Base-by-base conservation (phyloP, 1,140 invertebrate species). In the Andricus grossulariae region DNA sequence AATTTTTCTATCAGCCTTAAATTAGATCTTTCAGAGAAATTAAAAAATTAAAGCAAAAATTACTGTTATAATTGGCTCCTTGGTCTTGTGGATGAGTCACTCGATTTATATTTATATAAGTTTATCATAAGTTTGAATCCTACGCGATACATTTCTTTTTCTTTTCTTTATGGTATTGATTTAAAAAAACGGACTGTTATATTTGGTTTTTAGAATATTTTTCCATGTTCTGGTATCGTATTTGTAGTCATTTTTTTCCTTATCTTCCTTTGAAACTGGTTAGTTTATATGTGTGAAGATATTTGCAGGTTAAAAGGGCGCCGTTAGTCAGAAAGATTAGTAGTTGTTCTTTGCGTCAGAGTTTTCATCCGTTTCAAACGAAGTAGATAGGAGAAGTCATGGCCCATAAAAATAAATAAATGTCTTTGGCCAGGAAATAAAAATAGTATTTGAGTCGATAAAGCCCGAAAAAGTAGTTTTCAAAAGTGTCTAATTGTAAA, bases 301-400 rank as follows among this genome's bases (percentile, higher is more conserved):
- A 39, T 66, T 66, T 15, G 8, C 25, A 39, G 15, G 60, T 66
- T 66, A 1, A 66, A 66, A 39, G 60, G 32, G 25, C 60, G 32
- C 60, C 21, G 60, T 66, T 66, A 39, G 60, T 66, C 45, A 66
- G 32, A 66, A 66, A 39, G 60, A 66, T 66, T 32, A 66, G 25
- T 32, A 66, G 25, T 66, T 8, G 39, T 66, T 32, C 15, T 6
- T 66, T 21, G 32, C 25, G 25, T 66, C 32, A 32, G 15, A 45
- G 39, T 45, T 25, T 39, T 16, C 60, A 66, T 66, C 60, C 60
- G 32, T 66, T 66, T 66, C 6, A 66, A 66, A 66, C 25, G 60
- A 66, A 66, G 11, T 15, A 66, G 60, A 66, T 66, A 66, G 60
- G 25, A 66, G 25, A 39, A 66, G 60, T 66, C 32, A 39, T 66